Conservation (phyloP, 1,140 invertebrate genomes). For the Bicyclus anynana region DNA sequence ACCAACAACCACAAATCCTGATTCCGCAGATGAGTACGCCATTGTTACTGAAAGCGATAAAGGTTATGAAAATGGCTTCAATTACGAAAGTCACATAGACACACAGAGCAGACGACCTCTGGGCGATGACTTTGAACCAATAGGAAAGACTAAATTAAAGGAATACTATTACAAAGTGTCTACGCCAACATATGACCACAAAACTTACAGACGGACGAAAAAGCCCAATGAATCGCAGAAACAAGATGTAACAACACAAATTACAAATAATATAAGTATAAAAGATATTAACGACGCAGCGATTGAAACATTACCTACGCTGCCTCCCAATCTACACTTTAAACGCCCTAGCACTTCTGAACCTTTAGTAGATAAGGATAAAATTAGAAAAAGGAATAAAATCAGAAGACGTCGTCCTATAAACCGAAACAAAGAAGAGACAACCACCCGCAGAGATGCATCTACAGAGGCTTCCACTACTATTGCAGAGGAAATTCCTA, state of each 20-base stretch:
- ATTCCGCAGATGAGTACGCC: constrained; percentile 54
- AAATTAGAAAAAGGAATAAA: constrained; percentile 65
- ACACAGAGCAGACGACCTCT: constrained; percentile 63
- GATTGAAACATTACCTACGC: constrained; percentile 54
- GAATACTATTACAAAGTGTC: constrained; percentile 70
- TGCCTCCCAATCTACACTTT: constrained; percentile 70
- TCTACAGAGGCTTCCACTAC: constrained; percentile 46
- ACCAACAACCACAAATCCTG: constrained; percentile 40
- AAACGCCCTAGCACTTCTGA: constrained; percentile 56
- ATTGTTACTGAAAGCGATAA: constrained; percentile 66
- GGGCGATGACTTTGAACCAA: constrained; percentile 65
- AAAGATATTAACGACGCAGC: constrained; percentile 46
- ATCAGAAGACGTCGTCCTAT: constrained; percentile 62
- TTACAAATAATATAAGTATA: too few relatives aligned
- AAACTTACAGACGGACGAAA: constrained; percentile 54
- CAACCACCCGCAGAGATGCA: constrained; percentile 39
- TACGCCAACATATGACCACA: constrained; percentile 50
- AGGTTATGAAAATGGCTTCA: constrained; percentile 54
- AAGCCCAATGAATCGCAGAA: constrained; percentile 55
- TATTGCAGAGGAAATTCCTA: constrained; percentile 52
- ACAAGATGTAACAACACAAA: constrained; percentile 39
- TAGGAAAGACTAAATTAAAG: constrained; percentile 62
- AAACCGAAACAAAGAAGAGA: constrained; percentile 45
- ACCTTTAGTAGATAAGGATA: constrained; percentile 55
- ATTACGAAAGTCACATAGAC: constrained; percentile 56